These are phyloP conservation scores for Terebella lapidaria DNA, from an alignment of 2,888 invertebrate species.

Conservation along the genomic window DNA sequence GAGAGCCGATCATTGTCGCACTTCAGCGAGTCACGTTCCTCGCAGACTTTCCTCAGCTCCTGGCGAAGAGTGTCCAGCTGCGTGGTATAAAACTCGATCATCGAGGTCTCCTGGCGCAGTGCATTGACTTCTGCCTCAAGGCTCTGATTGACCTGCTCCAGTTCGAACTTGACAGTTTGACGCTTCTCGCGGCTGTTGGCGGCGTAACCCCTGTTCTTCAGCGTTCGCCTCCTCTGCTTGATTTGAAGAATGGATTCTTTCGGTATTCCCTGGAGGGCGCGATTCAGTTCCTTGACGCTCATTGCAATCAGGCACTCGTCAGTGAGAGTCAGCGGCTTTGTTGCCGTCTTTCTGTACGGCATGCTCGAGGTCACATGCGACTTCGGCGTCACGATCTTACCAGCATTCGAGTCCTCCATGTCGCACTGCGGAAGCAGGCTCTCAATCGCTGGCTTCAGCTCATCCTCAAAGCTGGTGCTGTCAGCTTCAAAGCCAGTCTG, in stretches of 20 bases:
- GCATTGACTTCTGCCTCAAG: not conserved
- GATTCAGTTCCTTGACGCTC: conserved; percentile 7
- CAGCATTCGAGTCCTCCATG: no score
- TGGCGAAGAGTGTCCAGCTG: not conserved
- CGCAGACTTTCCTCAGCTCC: not conserved
- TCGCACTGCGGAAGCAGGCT: no score
- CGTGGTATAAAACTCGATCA: not conserved
- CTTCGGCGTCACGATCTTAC: no score
- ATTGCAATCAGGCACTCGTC: conserved; percentile 5
- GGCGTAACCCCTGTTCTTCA: conserved; percentile 16
- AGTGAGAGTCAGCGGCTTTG: no score
- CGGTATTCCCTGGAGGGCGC: not conserved
- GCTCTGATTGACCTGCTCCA: not conserved
- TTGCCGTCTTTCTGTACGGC: no score
- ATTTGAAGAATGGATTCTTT: conserved; percentile 19
- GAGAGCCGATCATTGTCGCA: not conserved
- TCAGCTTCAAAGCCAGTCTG: no score
- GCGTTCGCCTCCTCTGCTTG: conserved; percentile 11
- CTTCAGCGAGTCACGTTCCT: not conserved
- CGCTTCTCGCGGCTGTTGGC: conserved; percentile 7
- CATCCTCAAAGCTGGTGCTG: no score
- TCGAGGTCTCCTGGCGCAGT: not conserved
- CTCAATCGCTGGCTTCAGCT: no score
- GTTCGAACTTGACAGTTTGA: not conserved
- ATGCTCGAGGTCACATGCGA: no score